A percentile compares a stretch with the other conserved stretches of the same genome.
These are phyloP conservation scores for Osmerus eperlanus DNA, from an alignment of 2,113 vertebrate genomes.

Conservation along the genomic window DNA sequence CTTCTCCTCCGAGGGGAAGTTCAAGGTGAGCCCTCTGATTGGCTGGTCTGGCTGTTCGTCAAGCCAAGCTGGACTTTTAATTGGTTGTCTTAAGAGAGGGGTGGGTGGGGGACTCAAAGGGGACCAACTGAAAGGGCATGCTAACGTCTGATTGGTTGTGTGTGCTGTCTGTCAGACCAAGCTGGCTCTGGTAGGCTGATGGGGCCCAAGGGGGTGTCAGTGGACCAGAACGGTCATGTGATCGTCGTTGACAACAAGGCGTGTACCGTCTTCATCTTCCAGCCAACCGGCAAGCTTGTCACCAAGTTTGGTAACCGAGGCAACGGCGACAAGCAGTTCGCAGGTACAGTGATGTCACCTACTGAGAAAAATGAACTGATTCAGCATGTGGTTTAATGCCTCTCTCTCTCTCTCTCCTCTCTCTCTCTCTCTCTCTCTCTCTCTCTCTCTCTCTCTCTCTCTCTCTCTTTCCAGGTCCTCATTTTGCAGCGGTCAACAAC, in stretches of 20 bases:
- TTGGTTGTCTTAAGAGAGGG: neutral
- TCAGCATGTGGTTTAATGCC: conserved; percentile 37
- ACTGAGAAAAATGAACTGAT: too few relatives aligned
- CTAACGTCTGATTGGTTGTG: neutral
- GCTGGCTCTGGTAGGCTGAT: conserved; percentile 92
- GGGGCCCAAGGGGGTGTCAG: conserved; percentile 96
- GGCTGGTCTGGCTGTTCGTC: too few relatives aligned
- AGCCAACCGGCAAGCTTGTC: conserved; percentile 91
- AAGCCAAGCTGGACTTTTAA: too few relatives aligned
- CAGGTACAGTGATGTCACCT: conserved; percentile 75
- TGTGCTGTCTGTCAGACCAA: conserved; percentile 77
- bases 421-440: neutral
- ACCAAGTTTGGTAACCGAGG: conserved; percentile 94
- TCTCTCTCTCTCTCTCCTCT: conserved; percentile 11
- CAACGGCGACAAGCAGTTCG: conserved; percentile 97
- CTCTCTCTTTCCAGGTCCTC: conserved; percentile 3
- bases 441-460: conserved; percentile 39
- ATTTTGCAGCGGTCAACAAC: conserved; percentile 80
- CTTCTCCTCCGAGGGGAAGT: conserved; percentile 94
- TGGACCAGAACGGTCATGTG: conserved; percentile 94
- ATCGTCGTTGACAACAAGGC: conserved; percentile 99
- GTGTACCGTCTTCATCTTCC: conserved; percentile 97
- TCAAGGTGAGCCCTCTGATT: conserved; percentile 77
- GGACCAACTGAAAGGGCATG: neutral
- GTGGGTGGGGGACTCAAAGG: neutral